Percentiles rank a stretch among this genome's conserved stretches.
These are phyloP conservation scores for Sceloporus undulatus DNA, from an alignment of 2,113 vertebrate species.

Conservation along the genomic window DNA sequence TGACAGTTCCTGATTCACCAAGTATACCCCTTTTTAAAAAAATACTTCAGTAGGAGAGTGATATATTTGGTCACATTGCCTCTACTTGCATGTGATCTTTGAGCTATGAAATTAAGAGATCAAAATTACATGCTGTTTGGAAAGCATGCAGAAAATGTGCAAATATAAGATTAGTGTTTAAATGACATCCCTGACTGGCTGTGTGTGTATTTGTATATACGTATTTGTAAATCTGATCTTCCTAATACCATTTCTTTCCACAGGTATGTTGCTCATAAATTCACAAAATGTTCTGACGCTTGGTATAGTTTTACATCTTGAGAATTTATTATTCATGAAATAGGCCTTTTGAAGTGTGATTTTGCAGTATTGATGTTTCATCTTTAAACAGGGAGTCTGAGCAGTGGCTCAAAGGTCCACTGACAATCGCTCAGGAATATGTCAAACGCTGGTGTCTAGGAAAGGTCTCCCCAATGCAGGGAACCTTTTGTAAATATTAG, in stretches of 20 bases:
- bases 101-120: constrained; percentile 49
- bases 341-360: constrained; percentile 79
- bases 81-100: constrained; percentile 38
- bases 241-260: constrained; percentile 53
- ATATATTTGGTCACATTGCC: constrained; percentile 39
- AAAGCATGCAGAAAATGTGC: constrained; percentile 42
- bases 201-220: background rate
- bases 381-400: constrained; percentile 76
- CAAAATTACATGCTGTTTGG: background rate
- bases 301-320: constrained; percentile 72
- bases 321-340: constrained; percentile 81
- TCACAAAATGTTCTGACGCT: constrained; percentile 74
- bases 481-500: constrained; percentile 84
- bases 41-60: constrained; percentile 14
- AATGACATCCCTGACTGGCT: constrained; percentile 54
- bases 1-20: constrained; percentile 20
- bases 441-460: constrained; percentile 72
- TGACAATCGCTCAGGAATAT: constrained; percentile 80
- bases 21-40: constrained; percentile 37
- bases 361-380: constrained; percentile 81
- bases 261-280: constrained; percentile 72
- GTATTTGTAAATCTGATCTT: constrained; percentile 47
- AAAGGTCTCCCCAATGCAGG: constrained; percentile 77
- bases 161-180: constrained; percentile 55
- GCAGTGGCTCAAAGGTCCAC: constrained; percentile 71